Base-by-base conservation (phyloP, 2,113 vertebrate species). In the Syngnathus scovelli region DNA sequence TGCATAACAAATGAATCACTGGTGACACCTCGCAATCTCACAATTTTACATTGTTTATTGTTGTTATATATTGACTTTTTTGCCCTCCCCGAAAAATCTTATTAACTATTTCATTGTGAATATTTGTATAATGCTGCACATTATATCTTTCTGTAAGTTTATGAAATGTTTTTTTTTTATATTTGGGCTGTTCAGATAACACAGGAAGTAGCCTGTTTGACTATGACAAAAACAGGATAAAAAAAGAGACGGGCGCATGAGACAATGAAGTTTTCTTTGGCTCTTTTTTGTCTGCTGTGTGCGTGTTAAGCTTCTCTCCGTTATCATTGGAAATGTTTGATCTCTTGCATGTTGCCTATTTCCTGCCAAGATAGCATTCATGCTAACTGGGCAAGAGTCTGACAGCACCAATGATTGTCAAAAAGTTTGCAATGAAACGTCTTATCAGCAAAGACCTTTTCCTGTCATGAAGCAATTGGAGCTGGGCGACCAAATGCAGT, bases 281-380 rank as follows among this genome's bases (percentile, higher is more conserved):
- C 56, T 59, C 21, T 21, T 6, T 21, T 33, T 12, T 9, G 9
- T 56, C 51, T 21, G 15, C 43, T 67, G 39, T 16, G 37, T 39
- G 27, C 55, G 23, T 70, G 64, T 69, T 58, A 59, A 60, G 48
- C 73, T 61, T 59, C 36, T 56, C 39, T 56, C 56, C 66, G 43
- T 48, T 19, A 41, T 61, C 19, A 12, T 19, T 61, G 62, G 43
- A 64, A 64, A 49, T 36, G 52, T 72, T 73, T 72, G 62, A 61
- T 54, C 61, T 67, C 44, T 15, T 61, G 33, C 33, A 33, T 7
- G 23, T 63, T 27, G 43, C 60, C 66, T 48, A 66, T 16, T 76
- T 73, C 65, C 66, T 60, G 41, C 10, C 44, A 19, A 52, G 68
- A 66, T 76, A 78, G 58, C 64, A 61, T 72, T 63, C 52, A 72